Percentiles rank a stretch among this genome's conserved stretches.
These are phyloP conservation scores for Chaetophractus vellerosus DNA, from an alignment of 2,797 vertebrate species.

Conservation along the genomic window DNA sequence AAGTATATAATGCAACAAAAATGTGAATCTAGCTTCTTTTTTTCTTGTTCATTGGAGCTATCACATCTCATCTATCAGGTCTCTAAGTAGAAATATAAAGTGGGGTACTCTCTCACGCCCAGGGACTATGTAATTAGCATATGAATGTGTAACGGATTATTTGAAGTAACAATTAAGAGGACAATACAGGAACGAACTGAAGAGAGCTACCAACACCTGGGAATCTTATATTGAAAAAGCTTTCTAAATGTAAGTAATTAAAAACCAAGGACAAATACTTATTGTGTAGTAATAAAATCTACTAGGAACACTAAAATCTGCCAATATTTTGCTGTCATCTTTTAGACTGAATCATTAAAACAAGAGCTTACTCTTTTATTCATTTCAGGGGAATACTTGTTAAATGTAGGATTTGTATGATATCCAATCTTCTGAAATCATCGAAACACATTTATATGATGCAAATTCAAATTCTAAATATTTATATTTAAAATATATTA, in stretches of 20 bases:
- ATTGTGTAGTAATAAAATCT: slow-evolving; percentile 64
- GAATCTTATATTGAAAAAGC: slow-evolving; percentile 84
- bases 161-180: slow-evolving; percentile 87
- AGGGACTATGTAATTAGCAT: slow-evolving; percentile 84
- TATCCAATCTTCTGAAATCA: slow-evolving; percentile 46
- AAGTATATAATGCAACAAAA: slow-evolving; percentile 80
- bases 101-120: slow-evolving; percentile 84
- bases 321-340: slow-evolving; percentile 33
- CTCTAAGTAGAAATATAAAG: slow-evolving; percentile 81
- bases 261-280: slow-evolving; percentile 80
- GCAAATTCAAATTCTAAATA: slow-evolving; percentile 34
- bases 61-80: slow-evolving; percentile 85
- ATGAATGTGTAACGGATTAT: slow-evolving; percentile 84
- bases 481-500: slow-evolving; percentile 34
- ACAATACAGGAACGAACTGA: slow-evolving; percentile 83
- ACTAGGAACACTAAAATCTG: slow-evolving; percentile 61
- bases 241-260: slow-evolving; percentile 87
- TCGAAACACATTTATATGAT: neutral
- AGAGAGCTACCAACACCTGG: slow-evolving; percentile 85
- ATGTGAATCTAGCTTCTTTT: slow-evolving; percentile 81
- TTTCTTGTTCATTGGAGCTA: slow-evolving; percentile 86
- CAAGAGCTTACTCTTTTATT: slow-evolving; percentile 65
- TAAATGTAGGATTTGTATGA: slow-evolving; percentile 29
- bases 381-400: slow-evolving; percentile 41
- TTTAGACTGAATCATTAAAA: slow-evolving; percentile 61